Conservation (phyloP, 2,888 invertebrate genomes). For the Scaptomyza cyrtandrae region DNA sequence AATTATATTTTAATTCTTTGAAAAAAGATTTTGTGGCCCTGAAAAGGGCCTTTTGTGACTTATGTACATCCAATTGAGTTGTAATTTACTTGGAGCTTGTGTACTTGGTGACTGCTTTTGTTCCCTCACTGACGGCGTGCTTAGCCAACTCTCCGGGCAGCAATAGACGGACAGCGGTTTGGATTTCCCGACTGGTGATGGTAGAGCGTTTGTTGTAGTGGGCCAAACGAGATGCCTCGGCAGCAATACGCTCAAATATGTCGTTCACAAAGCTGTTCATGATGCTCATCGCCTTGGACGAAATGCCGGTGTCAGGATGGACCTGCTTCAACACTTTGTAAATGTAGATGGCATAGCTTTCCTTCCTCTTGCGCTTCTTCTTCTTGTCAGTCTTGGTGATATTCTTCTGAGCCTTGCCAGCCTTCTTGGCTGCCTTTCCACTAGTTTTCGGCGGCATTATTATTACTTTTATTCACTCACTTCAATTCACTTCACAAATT, state of each 20-base stretch:
- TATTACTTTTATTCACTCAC: conserved; percentile 20
- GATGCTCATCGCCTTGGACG: conserved; percentile 89
- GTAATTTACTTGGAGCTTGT: conserved; percentile 57
- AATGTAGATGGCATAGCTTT: conserved; percentile 86
- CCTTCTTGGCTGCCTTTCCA: conserved; percentile 85
- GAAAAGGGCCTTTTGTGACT: conserved; percentile 44
- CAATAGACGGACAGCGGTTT: conserved; percentile 57
- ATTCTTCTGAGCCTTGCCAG: conserved; percentile 86
- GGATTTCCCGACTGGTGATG: conserved; percentile 61
- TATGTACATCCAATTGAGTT: background rate
- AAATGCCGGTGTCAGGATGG: conserved; percentile 88
- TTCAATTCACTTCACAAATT: conserved; percentile 17
- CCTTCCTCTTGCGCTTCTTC: conserved; percentile 82
- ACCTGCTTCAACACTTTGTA: conserved; percentile 85
- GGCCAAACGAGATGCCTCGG: conserved; percentile 88
- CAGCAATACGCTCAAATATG: conserved; percentile 89
- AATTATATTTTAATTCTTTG: conserved; percentile 23
- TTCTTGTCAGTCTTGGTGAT: conserved; percentile 87
- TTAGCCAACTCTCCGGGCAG: conserved; percentile 58
- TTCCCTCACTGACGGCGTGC: conserved; percentile 60
- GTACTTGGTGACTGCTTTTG: conserved; percentile 59
- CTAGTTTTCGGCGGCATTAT: conserved; percentile 83
- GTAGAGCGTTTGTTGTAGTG: conserved; percentile 77
- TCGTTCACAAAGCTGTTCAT: conserved; percentile 92
- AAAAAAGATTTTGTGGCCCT: conserved; percentile 39